Conservation (phyloP, 92 coral and sea anemone genomes). For the Isaurus tuberculatus region DNA sequence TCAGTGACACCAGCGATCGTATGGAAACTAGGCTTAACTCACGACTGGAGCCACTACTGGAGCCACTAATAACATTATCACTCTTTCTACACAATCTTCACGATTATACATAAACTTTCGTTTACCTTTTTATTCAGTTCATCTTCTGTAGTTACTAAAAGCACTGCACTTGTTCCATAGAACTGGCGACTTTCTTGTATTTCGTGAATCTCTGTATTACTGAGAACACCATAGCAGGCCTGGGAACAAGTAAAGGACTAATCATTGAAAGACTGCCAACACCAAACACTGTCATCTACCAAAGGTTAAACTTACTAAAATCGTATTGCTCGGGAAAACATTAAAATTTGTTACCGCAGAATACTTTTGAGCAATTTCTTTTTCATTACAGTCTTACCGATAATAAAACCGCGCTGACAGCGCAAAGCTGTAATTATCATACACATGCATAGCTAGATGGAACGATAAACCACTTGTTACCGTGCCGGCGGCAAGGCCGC, state of each 20-base stretch:
- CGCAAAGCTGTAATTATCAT: too few species aligned
- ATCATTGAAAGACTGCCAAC: neutral
- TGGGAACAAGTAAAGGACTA: conserved; percentile 12
- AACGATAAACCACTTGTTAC: too few species aligned
- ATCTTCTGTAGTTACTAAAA: conserved; percentile 53
- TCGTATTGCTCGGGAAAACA: neutral
- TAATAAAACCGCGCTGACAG: too few species aligned
- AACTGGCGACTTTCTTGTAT: conserved; percentile 65
- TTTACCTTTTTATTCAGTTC: conserved; percentile 22
- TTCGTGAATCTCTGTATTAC: conserved; percentile 70
- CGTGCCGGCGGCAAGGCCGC: too few species aligned
- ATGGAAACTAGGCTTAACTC: too few species aligned
- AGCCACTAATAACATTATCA: too few species aligned
- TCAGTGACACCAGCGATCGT: too few species aligned
- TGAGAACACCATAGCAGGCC: conserved; percentile 86
- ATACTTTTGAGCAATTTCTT: too few species aligned
- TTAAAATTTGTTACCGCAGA: too few species aligned
- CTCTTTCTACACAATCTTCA: too few species aligned
- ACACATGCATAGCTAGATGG: too few species aligned
- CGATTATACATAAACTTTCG: neutral
- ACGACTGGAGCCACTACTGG: too few species aligned
- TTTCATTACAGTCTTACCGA: neutral
- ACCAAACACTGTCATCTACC: neutral
- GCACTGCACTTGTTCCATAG: conserved; percentile 72
- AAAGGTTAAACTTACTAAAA: neutral